Evolutionary conservation across 2,888 invertebrate genomes (phyloP), one percentile per base, ranked within the genome.

Genomic region (Thalpophila matura): DNA sequence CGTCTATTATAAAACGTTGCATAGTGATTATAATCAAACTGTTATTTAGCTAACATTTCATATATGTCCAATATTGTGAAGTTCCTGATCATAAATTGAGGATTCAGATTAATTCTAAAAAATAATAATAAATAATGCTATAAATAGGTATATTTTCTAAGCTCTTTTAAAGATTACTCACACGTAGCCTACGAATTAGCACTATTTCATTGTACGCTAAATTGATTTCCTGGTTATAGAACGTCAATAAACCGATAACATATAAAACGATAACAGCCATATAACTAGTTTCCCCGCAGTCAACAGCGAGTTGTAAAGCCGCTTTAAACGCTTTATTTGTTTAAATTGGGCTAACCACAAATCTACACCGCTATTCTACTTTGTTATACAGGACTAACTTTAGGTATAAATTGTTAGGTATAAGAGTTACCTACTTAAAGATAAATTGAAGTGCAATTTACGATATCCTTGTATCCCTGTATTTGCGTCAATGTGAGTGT

Each of bases 281-380:
- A 38, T 47, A 61, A 47, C 58, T 61, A 73, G 53, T 57, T 58
- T 38, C 24, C 43, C 33, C 55, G 31, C n/a, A 53, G 70, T 58
- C 53, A 61, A 53, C 49, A 60, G 26, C 35, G 26, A 47, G 33
- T 49, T 60, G 59, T 61, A 64, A 55, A 77, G 55, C 46, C 7
- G 14, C 37, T 60, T 65, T 51, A 51, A 54, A 20, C 53, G 56
- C 60, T 72, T 65, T 61, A 59, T 65, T 75, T 73, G 45, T 73
- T 78, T 63, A 55, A 53, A 71, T 73, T 75, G 62, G 61, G 42
- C 35, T 53, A 60, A 64, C 67, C 56, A 68, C 61, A 69, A 64
- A 57, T 67, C 53, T 65, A 51, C 54, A 68, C 55, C 40, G 59
- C 49, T 64, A 56, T 64, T 70, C 50, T 43, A 29, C 50, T 26